A percentile compares a stretch with the other conserved stretches of the same genome.
Evolutionary conservation across 2,797 vertebrate genomes (phyloP).

Genomic region (Synanceia verrucosa): DNA sequence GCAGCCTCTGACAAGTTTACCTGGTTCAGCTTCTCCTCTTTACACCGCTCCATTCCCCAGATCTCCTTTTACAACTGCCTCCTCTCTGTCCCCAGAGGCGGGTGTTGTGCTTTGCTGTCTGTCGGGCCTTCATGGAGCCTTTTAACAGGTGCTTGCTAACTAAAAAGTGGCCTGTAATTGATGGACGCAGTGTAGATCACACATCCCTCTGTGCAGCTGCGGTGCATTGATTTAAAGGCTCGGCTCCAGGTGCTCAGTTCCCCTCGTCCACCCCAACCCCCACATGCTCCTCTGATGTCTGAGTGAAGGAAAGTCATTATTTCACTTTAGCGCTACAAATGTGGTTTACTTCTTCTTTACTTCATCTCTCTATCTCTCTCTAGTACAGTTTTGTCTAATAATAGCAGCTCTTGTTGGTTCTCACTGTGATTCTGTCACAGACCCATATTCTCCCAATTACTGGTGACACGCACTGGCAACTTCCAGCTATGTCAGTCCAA

Average conservation of each 20-base stretch:
- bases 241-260: conserved; percentile 39
- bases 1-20: background rate
- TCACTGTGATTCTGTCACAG: conserved; percentile 63
- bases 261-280: background rate
- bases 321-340: conserved; percentile 5
- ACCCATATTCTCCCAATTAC: conserved; percentile 53
- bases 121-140: conserved; percentile 38
- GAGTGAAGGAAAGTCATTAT: conserved; percentile 15
- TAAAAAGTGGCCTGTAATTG: conserved; percentile 61
- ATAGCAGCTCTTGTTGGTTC: conserved; percentile 56
- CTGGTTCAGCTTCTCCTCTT: background rate
- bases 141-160: conserved; percentile 46
- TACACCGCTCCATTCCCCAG: background rate
- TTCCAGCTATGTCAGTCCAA: conserved; percentile 35
- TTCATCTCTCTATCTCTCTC: background rate
- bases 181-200: conserved; percentile 40
- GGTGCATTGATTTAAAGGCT: conserved; percentile 57
- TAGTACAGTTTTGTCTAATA: conserved; percentile 67
- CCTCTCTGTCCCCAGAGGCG: conserved; percentile 13
- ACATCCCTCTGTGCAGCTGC: conserved; percentile 49
- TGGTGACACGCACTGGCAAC: conserved; percentile 38
- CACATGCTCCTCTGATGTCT: background rate
- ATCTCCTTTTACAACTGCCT: background rate
- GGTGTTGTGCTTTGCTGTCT: conserved; percentile 26
- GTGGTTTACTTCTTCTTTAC: conserved; percentile 9